Percentiles rank a stretch among this genome's conserved stretches.
phyloP scores from a whole-genome alignment of 2,113 vertebrate genomes.

The Pristiophorus japonicus region DNA sequence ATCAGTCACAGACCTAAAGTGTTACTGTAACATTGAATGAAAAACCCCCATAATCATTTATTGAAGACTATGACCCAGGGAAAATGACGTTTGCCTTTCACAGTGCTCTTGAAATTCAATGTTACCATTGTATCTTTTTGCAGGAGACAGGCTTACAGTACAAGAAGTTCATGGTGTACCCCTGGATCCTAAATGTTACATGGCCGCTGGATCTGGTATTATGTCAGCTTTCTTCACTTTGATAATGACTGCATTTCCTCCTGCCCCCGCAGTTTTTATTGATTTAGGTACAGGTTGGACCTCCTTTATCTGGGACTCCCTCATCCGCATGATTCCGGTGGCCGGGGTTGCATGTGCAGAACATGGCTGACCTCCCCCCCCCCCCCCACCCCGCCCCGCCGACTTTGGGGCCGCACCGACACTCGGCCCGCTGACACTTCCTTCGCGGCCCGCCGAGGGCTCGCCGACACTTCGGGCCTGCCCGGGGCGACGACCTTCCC shows the following conservation, averaged over 20 bases:
- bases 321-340: no score
- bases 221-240: neutral
- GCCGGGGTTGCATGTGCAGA: no score
- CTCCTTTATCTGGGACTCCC: no score
- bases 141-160: slow-evolving; percentile 77
- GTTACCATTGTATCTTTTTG: slow-evolving; percentile 36
- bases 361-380: no score
- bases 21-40: neutral
- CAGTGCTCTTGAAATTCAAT: neutral
- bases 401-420: no score
- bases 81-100: neutral
- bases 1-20: neutral
- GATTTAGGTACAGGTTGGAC: no score
- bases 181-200: slow-evolving; percentile 87
- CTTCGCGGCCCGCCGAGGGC: no score
- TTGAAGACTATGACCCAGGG: neutral
- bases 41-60: neutral
- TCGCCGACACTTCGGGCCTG: no score
- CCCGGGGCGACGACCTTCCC: no score
- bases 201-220: slow-evolving; percentile 77
- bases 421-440: no score
- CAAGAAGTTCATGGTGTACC: slow-evolving; percentile 82
- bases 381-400: no score
- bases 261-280: no score
- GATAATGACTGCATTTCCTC: neutral